These are phyloP conservation scores for Palaemon carinicauda DNA, from an alignment of 1,140 invertebrate species.

Conservation along the genomic window DNA sequence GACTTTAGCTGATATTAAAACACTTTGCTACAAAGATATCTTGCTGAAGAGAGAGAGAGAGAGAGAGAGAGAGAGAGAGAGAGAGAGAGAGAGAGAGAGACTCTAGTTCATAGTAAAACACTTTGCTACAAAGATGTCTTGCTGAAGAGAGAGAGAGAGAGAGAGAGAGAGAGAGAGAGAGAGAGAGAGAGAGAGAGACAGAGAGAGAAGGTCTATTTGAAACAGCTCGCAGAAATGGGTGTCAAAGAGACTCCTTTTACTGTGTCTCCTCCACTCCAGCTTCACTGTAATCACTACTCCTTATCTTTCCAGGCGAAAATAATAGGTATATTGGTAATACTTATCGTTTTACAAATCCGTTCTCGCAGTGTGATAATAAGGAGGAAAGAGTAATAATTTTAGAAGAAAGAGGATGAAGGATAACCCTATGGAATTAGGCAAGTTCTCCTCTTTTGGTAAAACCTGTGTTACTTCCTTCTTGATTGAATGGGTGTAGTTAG, in stretches of 20 bases:
- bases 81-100: neutral
- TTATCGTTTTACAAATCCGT: constrained; percentile 49
- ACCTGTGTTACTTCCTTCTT: neutral
- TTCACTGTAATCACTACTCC: constrained; percentile 25
- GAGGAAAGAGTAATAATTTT: neutral
- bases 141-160: too few relatives aligned
- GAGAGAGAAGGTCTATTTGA: too few relatives aligned
- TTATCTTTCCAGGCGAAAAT: constrained; percentile 37
- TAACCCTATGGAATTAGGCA: neutral
- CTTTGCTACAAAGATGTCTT: neutral
- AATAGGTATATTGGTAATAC: constrained; percentile 28
- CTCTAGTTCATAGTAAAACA: too few relatives aligned
- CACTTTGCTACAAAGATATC: too few relatives aligned
- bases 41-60: neutral
- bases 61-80: neutral
- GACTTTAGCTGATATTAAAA: too few relatives aligned
- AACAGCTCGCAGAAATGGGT: too few relatives aligned
- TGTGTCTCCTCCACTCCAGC: neutral
- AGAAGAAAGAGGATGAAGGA: neutral
- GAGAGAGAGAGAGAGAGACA: too few relatives aligned
- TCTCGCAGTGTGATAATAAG: constrained; percentile 45
- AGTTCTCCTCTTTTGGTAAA: neutral
- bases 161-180: too few relatives aligned
- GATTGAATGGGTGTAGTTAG: neutral
- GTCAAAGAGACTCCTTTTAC: too few relatives aligned